Evolutionary conservation across 2,113 vertebrate species (phyloP), one percentile per base, ranked within the genome.

Genomic region (Formicarius rufipectus): DNA sequence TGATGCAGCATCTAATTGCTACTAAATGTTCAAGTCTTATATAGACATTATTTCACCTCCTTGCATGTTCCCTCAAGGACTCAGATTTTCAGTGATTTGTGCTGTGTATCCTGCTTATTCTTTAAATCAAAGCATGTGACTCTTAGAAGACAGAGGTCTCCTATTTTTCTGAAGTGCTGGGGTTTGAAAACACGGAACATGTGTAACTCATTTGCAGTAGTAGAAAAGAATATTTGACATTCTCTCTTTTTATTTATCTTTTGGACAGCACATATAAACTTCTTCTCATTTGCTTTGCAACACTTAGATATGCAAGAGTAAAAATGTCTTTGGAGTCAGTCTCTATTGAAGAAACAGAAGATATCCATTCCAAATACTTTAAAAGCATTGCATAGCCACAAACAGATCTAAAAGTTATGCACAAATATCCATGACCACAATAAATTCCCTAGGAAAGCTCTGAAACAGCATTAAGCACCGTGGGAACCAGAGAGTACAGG

Each of bases 151-250:
- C 59, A 94, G 62, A 39, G 86, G 93, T 93, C 84, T 95, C 89
- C 62, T 62, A 44, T 79, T 84, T 97, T 96, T 94, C 90, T 96
- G 62, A 91, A 95, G 67, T 80, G 79, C 78, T 96, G n/a, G 39
- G 80, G 64, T 95, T 93, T 94, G 35, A 96, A 97, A 97, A 92
- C 89, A 90, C 39, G 69, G 87, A 93, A 96, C 95, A 97, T 96
- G 74, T 97, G 96, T 94, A 92, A 80, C 63, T 97, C 95, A 98
- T 97, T 95, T 97, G 90, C 76, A 94, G 67, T 77, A 86, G 90
- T 90, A 95, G 88, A 93, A 94, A 96, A 88, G 49, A 91, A 96
- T 95, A 77, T 42, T 77, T 92, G 52, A 50, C 91, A 79, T 93
- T 91, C 92, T 88, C 15, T 55, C 79, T 58, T 93, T 79, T 63